These are phyloP conservation scores for Plecotus auritus DNA, from an alignment of 2,113 vertebrate genomes.

Conservation along the genomic window DNA sequence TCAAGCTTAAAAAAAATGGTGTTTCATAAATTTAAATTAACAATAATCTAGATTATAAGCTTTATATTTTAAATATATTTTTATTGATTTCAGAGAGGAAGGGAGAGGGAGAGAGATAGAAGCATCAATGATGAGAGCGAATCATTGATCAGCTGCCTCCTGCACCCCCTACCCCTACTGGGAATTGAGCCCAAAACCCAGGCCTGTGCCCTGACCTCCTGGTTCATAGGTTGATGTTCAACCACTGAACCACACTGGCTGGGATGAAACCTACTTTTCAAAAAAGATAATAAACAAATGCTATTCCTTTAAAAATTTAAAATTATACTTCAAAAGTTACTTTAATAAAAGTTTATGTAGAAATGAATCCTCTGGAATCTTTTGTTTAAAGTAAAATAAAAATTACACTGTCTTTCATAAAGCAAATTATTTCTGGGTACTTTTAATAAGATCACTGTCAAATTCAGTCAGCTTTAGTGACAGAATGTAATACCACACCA, in stretches of 20 bases:
- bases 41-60: not conserved
- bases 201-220: no score
- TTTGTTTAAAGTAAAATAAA: conserved; percentile 51
- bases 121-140: no score
- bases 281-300: not conserved
- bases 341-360: conserved; percentile 11
- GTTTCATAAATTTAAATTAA: not conserved
- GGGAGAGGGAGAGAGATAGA: no score
- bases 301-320: not conserved
- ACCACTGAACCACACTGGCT: no score
- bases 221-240: no score
- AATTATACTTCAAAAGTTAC: conserved; percentile 4
- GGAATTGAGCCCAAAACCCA: no score
- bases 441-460: conserved; percentile 49
- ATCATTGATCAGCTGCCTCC: no score
- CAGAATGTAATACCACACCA: not conserved
- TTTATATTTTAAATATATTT: no score
- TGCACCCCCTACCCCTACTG: no score
- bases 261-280: not conserved
- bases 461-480: conserved; percentile 47
- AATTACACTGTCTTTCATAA: conserved; percentile 23
- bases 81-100: no score
- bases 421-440: conserved; percentile 55
- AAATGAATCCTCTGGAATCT: not conserved
- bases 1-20: not conserved